Evolutionary conservation across 2,888 invertebrate species (phyloP).

Genomic region (Elmis aenea): DNA sequence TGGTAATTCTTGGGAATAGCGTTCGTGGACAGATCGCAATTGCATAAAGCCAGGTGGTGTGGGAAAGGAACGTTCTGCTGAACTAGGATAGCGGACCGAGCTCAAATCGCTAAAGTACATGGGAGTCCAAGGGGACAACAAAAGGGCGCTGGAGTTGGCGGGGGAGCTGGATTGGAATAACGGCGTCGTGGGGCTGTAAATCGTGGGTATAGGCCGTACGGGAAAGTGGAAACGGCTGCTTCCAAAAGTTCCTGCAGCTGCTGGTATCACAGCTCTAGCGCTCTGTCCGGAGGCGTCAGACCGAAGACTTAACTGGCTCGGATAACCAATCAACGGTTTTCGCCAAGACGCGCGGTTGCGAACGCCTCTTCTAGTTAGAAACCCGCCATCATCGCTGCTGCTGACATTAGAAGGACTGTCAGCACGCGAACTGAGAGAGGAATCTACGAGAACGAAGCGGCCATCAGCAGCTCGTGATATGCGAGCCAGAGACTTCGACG

Average conservation of each 20-base stretch:
- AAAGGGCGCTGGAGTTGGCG: conserved; percentile 55
- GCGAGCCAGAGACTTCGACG: conserved; percentile 52
- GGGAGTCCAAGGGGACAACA: conserved; percentile 62
- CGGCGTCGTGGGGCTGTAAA: conserved; percentile 48
- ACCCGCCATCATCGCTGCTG: conserved; percentile 78
- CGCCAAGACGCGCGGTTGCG: conserved; percentile 60
- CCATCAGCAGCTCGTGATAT: conserved; percentile 72
- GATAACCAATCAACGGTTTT: conserved; percentile 58
- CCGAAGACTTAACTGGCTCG: conserved; percentile 63
- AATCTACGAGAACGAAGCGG: conserved; percentile 62
- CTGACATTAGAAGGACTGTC: conserved; percentile 57
- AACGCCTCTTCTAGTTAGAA: conserved; percentile 58
- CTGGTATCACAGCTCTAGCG: conserved; percentile 40
- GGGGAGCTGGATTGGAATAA: conserved; percentile 63
- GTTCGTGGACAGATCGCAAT: conserved; percentile 59
- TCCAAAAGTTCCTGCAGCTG: conserved; percentile 30
- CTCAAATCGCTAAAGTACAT: conserved; percentile 82
- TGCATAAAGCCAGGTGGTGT: conserved; percentile 67
- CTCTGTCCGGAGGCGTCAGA: conserved; percentile 61
- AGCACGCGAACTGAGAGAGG: conserved; percentile 50
- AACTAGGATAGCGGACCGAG: conserved; percentile 76
- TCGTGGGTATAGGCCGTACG: conserved; percentile 40
- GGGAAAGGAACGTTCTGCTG: conserved; percentile 73
- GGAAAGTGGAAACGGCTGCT: conserved; percentile 40
- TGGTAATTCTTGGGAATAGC: conserved; percentile 69